Conservation (phyloP, 92 coral and sea anemone genomes). For the Parazoanthus darwini region DNA sequence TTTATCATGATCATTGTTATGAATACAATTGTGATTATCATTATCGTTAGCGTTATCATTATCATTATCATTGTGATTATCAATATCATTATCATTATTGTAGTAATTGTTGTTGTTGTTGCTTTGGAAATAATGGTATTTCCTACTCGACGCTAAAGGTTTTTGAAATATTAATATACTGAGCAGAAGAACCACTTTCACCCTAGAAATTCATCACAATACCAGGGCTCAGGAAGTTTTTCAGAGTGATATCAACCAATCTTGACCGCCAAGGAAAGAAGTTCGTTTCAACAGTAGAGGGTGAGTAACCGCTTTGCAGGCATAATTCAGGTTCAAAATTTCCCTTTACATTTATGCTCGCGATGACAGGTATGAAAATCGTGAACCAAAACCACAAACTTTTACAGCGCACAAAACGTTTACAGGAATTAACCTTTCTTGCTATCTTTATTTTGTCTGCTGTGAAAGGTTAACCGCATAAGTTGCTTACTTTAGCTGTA, state of each 20-base stretch:
- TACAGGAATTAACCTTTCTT: too few species aligned
- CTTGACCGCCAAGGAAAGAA: slow-evolving; percentile 69
- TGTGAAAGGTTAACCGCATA: too few species aligned
- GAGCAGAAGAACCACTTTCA: neutral
- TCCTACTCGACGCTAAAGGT: neutral
- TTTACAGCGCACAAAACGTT: too few species aligned
- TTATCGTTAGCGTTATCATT: neutral
- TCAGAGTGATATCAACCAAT: slow-evolving; percentile 73
- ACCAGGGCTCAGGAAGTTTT: slow-evolving; percentile 50
- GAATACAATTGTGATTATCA: neutral
- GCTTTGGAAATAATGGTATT: too few species aligned
- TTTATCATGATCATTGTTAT: too few species aligned
- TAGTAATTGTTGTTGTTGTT: too few species aligned
- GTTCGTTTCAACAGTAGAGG: slow-evolving; percentile 87
- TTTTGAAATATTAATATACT: neutral
- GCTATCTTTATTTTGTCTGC: too few species aligned
- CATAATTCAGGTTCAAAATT: neutral
- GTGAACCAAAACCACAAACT: neutral
- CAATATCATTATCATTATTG: too few species aligned
- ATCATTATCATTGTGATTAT: too few species aligned
- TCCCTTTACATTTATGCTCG: neutral
- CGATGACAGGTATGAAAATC: neutral
- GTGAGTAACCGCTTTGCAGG: slow-evolving; percentile 34
- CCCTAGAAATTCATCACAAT: slow-evolving; percentile 54
- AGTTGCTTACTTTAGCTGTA: too few species aligned